Percentiles rank a stretch among this genome's conserved stretches.
These are phyloP conservation scores for rat (Rattus norvegicus) DNA, from an alignment of 2,113 vertebrate genomes.

Conservation along the genomic window DNA sequence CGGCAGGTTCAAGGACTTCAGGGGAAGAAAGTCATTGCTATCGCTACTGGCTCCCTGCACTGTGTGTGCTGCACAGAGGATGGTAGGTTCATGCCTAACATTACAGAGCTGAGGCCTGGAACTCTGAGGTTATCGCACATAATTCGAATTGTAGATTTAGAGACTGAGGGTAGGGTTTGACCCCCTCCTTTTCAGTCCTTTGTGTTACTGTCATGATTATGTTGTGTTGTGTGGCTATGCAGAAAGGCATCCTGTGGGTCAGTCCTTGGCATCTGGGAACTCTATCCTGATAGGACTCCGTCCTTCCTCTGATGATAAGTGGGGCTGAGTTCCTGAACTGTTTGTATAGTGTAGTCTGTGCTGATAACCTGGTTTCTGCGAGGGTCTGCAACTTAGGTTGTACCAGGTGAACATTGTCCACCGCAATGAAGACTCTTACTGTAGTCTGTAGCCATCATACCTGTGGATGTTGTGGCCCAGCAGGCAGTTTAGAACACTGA, in stretches of 20 bases:
- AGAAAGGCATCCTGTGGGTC: background rate
- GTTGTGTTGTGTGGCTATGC: accelerated
- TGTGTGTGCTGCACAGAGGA: constrained; percentile 99
- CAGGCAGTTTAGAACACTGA: constrained; percentile 92
- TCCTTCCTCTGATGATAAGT: background rate
- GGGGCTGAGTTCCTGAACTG: background rate
- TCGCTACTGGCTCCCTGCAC: constrained; percentile 97
- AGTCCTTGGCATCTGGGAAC: background rate
- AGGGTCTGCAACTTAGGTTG: background rate
- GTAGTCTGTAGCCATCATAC: background rate
- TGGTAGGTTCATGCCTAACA: constrained; percentile 84
- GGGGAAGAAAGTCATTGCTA: constrained; percentile 98
- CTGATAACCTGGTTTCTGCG: background rate
- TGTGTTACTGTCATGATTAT: background rate
- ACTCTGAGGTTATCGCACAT: background rate
- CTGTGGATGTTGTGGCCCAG: constrained; percentile 90
- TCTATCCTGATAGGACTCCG: background rate
- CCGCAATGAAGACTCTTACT: background rate
- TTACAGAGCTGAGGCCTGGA: background rate
- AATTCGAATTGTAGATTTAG: background rate
- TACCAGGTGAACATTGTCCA: background rate
- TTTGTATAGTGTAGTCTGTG: background rate
- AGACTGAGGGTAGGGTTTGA: background rate
- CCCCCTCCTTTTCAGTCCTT: background rate
- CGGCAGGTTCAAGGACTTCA: constrained; percentile 98